Percentiles rank a stretch among this genome's conserved stretches.
These are phyloP conservation scores for Melanaphis sacchari DNA, from an alignment of 1,140 invertebrate genomes.

Conservation along the genomic window DNA sequence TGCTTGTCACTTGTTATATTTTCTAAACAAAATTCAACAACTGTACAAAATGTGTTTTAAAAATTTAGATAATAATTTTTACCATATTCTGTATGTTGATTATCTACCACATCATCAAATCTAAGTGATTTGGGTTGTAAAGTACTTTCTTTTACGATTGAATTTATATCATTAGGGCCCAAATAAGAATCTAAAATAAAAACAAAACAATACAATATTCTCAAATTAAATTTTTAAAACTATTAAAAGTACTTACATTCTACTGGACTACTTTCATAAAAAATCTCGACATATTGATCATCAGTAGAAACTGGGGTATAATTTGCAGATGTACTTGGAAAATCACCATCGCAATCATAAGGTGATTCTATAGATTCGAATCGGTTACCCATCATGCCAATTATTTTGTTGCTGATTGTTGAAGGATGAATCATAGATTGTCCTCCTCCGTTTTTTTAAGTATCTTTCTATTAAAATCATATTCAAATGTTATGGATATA, in stretches of 20 bases:
- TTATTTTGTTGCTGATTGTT: neutral
- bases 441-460: neutral
- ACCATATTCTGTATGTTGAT: no score
- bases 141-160: no score
- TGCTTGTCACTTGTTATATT: no score
- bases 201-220: neutral
- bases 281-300: neutral
- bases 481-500: neutral
- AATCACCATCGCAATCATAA: neutral
- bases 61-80: no score
- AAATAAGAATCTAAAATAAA: neutral
- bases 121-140: no score
- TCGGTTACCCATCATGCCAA: neutral
- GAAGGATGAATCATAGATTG: neutral
- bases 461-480: neutral
- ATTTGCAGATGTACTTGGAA: neutral
- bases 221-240: neutral
- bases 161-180: no score
- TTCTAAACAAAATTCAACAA: no score
- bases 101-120: no score
- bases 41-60: no score
- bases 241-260: neutral
- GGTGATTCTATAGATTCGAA: neutral
- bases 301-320: neutral
- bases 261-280: neutral